phyloP scores from a whole-genome alignment of 1,140 invertebrate species.

The Elymnias hypermnestra region DNA sequence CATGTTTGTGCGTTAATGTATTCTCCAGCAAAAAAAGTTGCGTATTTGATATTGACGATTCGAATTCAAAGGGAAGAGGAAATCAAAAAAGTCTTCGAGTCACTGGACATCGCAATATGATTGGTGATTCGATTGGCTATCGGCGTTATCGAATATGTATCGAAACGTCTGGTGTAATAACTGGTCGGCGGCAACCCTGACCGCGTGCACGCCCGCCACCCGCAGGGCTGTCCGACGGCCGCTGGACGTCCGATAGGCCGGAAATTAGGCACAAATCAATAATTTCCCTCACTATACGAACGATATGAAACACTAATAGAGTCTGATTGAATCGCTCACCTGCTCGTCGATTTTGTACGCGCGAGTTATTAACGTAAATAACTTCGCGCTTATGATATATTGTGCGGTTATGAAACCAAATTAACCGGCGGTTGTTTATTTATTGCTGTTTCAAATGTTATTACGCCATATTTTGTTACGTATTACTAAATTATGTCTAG shows the following conservation, averaged over 20 bases:
- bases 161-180: constrained; percentile 26
- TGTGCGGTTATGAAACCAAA: constrained; percentile 1
- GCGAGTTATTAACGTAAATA: constrained; percentile 3
- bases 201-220: constrained; percentile 49
- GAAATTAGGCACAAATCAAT: constrained; percentile 67
- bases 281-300: constrained; percentile 49
- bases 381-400: not conserved
- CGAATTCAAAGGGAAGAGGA: constrained; percentile 17
- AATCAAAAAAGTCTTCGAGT: constrained; percentile 21
- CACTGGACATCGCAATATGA: constrained; percentile 26
- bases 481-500: too few relatives aligned
- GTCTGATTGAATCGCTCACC: constrained; percentile 43
- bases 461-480: not conserved
- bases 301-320: constrained; percentile 37
- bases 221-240: constrained; percentile 35
- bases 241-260: constrained; percentile 39
- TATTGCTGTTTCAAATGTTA: constrained; percentile 1
- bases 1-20: too few relatives aligned
- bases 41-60: constrained; percentile 5
- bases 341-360: constrained; percentile 11
- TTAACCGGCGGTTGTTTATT: not conserved
- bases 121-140: constrained; percentile 33
- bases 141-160: constrained; percentile 29
- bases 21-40: too few relatives aligned
- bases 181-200: constrained; percentile 26